Evolutionary conservation across 1,140 invertebrate genomes (phyloP).

Genomic region (Trachelipus rathkii): DNA sequence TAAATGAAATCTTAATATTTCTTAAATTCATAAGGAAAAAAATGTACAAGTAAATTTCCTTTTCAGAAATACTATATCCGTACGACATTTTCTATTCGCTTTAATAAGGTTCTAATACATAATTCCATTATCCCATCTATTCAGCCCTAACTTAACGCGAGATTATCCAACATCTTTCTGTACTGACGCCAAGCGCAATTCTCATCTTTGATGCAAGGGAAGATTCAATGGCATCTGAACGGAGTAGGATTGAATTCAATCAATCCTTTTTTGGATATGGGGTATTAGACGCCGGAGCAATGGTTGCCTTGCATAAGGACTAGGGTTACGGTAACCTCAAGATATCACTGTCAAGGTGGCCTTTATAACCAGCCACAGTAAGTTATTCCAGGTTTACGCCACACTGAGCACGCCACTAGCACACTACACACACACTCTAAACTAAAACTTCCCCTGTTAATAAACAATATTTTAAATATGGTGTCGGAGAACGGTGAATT

Average conservation of each 20-base stretch:
- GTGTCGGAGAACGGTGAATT: no score
- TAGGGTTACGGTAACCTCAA: slow-evolving; percentile 94
- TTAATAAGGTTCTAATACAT: no score
- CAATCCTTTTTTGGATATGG: slow-evolving; percentile 98
- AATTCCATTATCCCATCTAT: slow-evolving; percentile 47
- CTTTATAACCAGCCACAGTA: slow-evolving; percentile 70
- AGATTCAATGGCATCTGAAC: slow-evolving; percentile 98
- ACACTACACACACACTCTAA: no score
- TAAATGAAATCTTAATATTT: no score
- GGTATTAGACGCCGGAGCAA: slow-evolving; percentile 95
- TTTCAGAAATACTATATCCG: no score
- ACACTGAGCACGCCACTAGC: no score
- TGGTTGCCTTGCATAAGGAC: slow-evolving; percentile 89
- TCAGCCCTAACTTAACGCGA: slow-evolving; percentile 83
- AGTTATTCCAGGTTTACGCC: slow-evolving; percentile 50
- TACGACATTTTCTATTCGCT: no score
- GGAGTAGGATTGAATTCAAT: slow-evolving; percentile 97
- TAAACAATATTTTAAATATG: background rate
- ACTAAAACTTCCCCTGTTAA: no score
- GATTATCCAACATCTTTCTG: slow-evolving; percentile 97
- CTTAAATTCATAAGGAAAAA: no score
- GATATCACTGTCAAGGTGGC: slow-evolving; percentile 95
- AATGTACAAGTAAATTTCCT: no score
- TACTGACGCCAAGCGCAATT: slow-evolving; percentile 95
- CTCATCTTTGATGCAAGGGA: slow-evolving; percentile 90